Percentiles rank a stretch among this genome's conserved stretches.
Conservation (phyloP, 2,888 invertebrate genomes). For the Dynastes grantii region DNA sequence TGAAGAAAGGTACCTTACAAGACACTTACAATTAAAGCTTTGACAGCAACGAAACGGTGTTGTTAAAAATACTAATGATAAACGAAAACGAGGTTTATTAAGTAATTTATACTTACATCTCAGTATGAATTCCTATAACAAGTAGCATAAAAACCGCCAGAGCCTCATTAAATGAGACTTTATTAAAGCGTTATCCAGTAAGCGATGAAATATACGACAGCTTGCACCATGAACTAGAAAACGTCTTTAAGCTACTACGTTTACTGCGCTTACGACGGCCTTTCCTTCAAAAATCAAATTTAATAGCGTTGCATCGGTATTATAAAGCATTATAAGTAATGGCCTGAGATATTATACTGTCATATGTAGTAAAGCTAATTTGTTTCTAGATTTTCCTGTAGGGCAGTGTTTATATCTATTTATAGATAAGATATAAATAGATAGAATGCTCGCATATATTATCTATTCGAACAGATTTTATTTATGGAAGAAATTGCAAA, state of each 20-base stretch:
- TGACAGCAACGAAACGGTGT: no score
- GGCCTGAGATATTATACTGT: constrained; percentile 30
- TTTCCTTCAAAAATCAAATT: constrained; percentile 24
- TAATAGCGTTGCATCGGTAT: constrained; percentile 20
- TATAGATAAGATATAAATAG: constrained; percentile 9
- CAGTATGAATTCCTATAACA: no score
- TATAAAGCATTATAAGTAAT: constrained; percentile 32
- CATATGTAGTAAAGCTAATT: constrained; percentile 40
- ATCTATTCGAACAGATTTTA: constrained; percentile 5
- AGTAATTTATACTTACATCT: no score
- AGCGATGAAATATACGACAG: constrained; percentile 22
- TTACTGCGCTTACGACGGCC: constrained; percentile 37
- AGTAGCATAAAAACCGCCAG: no score
- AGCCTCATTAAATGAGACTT: neutral
- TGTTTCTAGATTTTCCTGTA: constrained; percentile 32
- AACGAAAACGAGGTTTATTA: no score
- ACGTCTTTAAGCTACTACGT: constrained; percentile 38
- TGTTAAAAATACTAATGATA: no score
- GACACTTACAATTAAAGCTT: no score
- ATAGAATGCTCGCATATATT: constrained; percentile 15
- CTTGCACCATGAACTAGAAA: constrained; percentile 10
- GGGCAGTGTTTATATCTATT: constrained; percentile 35
- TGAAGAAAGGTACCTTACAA: no score
- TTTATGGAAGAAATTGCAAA: neutral
- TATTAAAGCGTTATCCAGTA: constrained; percentile 27